Evolutionary conservation across 2,113 vertebrate genomes (phyloP), one percentile per base, ranked within the genome.

Genomic region (Miniopterus natalensis): DNA sequence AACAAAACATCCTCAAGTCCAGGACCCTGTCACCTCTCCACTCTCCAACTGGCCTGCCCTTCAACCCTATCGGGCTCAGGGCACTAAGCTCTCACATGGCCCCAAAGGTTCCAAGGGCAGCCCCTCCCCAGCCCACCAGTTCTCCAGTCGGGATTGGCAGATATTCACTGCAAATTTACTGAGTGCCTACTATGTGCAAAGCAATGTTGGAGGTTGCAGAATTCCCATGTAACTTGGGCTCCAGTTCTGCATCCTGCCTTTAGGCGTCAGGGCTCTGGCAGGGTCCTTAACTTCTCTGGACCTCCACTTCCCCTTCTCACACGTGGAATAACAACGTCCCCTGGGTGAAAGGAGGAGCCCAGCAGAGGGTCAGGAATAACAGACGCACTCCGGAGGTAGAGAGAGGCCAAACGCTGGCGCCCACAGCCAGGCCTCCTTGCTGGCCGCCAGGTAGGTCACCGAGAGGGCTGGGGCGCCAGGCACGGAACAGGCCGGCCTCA

Each of bases 381-480:
- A 73, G 71, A 71, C 36, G 71, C 71, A 47, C 25, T 10, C 61
- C 11, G 27, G 61, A 36, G 27, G 57, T 51, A 80, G 27, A 80
- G 49, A 5, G 31, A 94, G 65, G 66, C 80, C 59, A 31, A 51
- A 66, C 8, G 53, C 74, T 31, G 80, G 36, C 70, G 79, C 79
- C 57, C 71, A 18, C 45, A 75, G 77, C 77, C 79, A 75, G 90
- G 75, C 59, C 94, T 92, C 77, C 27, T 68, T 61, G 75, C 73
- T 1, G 15, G 85, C 27, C 1, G 49, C 95, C 96, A 96, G 88
- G 93, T 93, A 96, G 93, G 95, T 97, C 95, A 95, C 55, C 1
- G 57, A 17, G 31, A 59, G 3, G 63, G 66, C 68, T 61, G 1
- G 5, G 78, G 45, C 31, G 75, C 61, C 57, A 20, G 63, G 45